Percentiles rank a stretch among this genome's conserved stretches.
Evolutionary conservation across 2,113 vertebrate genomes (phyloP).

Genomic region (Trematomus loennbergii): DNA sequence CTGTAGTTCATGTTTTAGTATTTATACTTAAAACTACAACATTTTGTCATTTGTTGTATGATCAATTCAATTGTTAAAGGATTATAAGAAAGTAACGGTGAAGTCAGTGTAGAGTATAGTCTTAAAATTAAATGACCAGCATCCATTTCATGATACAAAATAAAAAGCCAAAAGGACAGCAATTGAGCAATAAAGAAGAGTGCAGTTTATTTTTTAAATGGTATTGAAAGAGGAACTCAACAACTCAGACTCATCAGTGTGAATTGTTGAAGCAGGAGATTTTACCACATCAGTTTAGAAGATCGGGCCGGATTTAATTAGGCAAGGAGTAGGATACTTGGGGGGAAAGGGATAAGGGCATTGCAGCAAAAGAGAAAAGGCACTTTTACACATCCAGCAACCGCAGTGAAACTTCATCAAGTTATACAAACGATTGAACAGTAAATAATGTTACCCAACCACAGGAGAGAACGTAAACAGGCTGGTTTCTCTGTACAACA

Average conservation of each 20-base stretch:
- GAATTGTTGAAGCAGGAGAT: not conserved
- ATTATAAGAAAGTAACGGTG: not conserved
- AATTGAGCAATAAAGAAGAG: slow-evolving; percentile 32
- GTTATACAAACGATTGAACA: not conserved
- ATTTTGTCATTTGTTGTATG: not conserved
- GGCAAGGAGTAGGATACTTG: not conserved
- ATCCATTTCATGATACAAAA: not conserved
- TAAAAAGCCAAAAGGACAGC: slow-evolving; percentile 7
- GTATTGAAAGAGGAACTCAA: slow-evolving; percentile 47
- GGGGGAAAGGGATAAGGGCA: not conserved
- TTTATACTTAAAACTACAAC: not conserved
- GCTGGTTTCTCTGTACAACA: slow-evolving; percentile 98
- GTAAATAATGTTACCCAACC: not conserved
- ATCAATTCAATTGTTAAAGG: not conserved
- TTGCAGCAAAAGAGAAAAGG: slow-evolving; percentile 80
- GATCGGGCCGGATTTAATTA: not conserved
- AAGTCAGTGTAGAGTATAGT: not conserved
- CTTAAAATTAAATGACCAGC: not conserved
- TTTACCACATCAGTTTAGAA: not conserved
- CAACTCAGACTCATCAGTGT: slow-evolving; percentile 2
- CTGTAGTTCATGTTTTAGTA: no score
- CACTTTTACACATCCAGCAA: slow-evolving; percentile 86
- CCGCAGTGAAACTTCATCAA: slow-evolving; percentile 55
- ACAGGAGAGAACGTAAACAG: slow-evolving; percentile 88
- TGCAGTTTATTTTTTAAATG: slow-evolving; percentile 62